phyloP scores from a whole-genome alignment of 2,797 vertebrate genomes.

The Bradypus variegatus region DNA sequence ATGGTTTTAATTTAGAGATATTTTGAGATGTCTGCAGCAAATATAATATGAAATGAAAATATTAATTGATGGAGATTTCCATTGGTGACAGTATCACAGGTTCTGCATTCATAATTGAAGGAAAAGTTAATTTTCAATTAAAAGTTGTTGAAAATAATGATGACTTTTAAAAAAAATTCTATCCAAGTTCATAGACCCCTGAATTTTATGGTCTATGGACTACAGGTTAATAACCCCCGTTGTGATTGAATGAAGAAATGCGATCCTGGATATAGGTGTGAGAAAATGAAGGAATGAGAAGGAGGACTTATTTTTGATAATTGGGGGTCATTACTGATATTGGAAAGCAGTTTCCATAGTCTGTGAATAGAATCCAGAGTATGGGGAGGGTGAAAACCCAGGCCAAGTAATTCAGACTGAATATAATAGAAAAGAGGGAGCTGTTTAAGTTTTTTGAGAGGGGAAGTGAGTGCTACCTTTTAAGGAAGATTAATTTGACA shows the following conservation, averaged over 20 bases:
- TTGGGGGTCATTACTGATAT: neutral
- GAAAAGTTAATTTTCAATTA: slow-evolving; percentile 21
- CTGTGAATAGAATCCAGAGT: neutral
- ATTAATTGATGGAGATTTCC: neutral
- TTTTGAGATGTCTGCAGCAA: slow-evolving; percentile 1
- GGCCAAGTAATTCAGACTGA: neutral
- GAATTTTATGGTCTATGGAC: neutral
- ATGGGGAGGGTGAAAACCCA: neutral
- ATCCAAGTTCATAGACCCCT: neutral
- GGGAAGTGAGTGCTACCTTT: slow-evolving; percentile 11
- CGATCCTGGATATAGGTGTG: neutral
- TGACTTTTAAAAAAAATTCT: neutral
- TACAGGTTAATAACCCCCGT: neutral
- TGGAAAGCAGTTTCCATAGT: neutral
- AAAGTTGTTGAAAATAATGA: slow-evolving; percentile 11
- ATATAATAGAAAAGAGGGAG: neutral
- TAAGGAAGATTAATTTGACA: neutral
- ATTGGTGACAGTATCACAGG: neutral
- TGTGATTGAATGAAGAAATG: slow-evolving; percentile 2
- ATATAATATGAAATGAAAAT: neutral
- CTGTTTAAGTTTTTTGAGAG: neutral
- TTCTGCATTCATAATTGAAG: neutral
- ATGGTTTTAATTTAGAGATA: neutral
- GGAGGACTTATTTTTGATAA: neutral
- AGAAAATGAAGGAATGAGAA: neutral